phyloP scores from a whole-genome alignment of 2,113 vertebrate species.

The Aegotheles bennettii region DNA sequence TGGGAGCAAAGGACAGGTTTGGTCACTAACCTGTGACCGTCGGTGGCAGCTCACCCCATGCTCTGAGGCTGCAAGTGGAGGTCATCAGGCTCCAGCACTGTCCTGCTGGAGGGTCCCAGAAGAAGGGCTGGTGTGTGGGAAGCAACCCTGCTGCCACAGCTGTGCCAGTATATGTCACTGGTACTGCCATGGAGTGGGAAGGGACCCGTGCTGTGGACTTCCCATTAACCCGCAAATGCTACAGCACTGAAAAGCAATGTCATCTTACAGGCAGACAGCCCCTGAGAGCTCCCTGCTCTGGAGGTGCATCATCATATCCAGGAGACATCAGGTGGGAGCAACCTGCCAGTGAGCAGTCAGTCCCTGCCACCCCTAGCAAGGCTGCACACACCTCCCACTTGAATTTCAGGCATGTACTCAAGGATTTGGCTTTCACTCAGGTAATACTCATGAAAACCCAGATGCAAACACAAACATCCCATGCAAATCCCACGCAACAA shows the following conservation, averaged over 20 bases:
- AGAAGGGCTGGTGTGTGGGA: not conserved
- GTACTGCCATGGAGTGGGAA: not conserved
- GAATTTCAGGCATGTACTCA: not conserved
- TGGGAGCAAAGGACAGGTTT: not conserved
- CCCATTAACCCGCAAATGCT: not conserved
- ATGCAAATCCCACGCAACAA: not conserved
- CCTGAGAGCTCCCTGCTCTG: not conserved
- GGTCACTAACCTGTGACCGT: not conserved
- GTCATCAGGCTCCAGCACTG: not conserved
- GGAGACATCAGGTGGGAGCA: not conserved
- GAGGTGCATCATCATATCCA: not conserved
- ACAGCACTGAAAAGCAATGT: not conserved
- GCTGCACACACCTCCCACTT: not conserved
- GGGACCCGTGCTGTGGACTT: not conserved
- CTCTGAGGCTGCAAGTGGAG: not conserved
- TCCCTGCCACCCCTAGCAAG: not conserved
- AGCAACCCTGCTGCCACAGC: fast-evolving
- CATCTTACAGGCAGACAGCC: not conserved
- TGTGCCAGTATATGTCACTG: not conserved
- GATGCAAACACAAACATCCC: not conserved
- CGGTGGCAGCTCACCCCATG: fast-evolving
- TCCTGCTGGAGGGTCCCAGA: not conserved
- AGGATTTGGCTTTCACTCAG: not conserved
- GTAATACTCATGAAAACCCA: not conserved
- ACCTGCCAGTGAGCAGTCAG: fast-evolving